A percentile compares a stretch with the other conserved stretches of the same genome.
Conservation (phyloP, 1,140 invertebrate species). For the Metopolophium dirhodum region DNA sequence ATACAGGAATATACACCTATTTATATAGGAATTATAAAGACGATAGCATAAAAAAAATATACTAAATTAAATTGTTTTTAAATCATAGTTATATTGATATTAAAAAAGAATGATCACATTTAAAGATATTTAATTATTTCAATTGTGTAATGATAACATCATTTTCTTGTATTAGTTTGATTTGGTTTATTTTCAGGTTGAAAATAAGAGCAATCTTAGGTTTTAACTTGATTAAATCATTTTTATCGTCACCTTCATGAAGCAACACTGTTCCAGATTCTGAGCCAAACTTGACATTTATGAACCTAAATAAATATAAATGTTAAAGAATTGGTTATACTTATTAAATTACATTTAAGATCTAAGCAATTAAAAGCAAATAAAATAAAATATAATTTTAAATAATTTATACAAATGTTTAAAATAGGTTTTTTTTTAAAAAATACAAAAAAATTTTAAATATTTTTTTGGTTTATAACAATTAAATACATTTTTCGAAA, state of each 20-base stretch:
- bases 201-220: slow-evolving; percentile 37
- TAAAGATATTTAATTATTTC: neutral
- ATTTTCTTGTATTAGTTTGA: slow-evolving; percentile 39
- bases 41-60: neutral
- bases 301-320: slow-evolving; percentile 36
- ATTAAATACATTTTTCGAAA: too few relatives aligned
- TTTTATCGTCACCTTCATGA: neutral
- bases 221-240: slow-evolving; percentile 23
- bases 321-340: neutral
- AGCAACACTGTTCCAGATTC: slow-evolving; percentile 39
- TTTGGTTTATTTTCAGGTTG: neutral
- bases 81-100: neutral
- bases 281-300: slow-evolving; percentile 32
- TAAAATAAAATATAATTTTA: neutral
- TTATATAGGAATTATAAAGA: neutral
- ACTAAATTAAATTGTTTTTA: neutral
- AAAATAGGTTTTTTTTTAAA: neutral
- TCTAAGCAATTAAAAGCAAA: neutral
- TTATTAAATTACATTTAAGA: neutral
- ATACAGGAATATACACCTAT: neutral
- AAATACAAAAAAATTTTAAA: too few relatives aligned
- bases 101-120: neutral
- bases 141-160: neutral
- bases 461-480: too few relatives aligned
- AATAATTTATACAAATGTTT: neutral